Conservation (phyloP, 2,888 invertebrate species). For the Ephialtes manifestator region DNA sequence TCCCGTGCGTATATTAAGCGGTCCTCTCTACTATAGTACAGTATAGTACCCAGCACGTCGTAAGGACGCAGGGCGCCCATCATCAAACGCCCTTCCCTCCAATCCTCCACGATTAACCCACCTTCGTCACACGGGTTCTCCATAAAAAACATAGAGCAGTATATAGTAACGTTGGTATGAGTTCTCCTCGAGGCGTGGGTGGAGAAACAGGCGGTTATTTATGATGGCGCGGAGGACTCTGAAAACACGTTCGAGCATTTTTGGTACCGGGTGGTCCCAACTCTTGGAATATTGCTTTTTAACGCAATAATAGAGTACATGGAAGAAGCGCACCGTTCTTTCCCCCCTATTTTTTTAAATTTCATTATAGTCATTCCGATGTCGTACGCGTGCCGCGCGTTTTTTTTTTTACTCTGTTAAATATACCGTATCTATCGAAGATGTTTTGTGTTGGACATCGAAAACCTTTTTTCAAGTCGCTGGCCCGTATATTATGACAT, state of each 20-base stretch:
- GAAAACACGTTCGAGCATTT: constrained; percentile 75
- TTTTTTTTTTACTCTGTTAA: constrained; percentile 15
- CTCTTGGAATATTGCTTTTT: constrained; percentile 53
- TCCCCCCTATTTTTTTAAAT: constrained; percentile 26
- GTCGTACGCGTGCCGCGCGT: constrained; percentile 31
- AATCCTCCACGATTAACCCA: constrained; percentile 70
- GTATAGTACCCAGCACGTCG: constrained; percentile 30
- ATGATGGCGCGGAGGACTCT: constrained; percentile 65
- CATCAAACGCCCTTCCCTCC: constrained; percentile 69
- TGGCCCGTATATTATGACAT: neutral
- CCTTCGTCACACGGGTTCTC: constrained; percentile 53
- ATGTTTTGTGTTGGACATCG: constrained; percentile 19
- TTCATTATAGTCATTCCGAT: constrained; percentile 32
- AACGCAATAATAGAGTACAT: constrained; percentile 59
- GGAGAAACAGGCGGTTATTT: constrained; percentile 75
- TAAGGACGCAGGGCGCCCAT: constrained; percentile 61
- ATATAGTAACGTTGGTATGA: constrained; percentile 36
- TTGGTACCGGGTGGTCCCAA: constrained; percentile 72
- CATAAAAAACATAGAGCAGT: constrained; percentile 66
- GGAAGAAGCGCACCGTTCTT: constrained; percentile 25
- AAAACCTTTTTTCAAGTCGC: constrained; percentile 23
- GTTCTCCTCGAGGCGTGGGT: constrained; percentile 68
- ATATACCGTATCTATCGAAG: constrained; percentile 25
- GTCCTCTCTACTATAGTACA: constrained; percentile 51
- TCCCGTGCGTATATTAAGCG: constrained; percentile 64